Percentiles rank a stretch among this genome's conserved stretches.
Conservation (phyloP, 2,888 invertebrate genomes). For the Pammene fasciana region DNA sequence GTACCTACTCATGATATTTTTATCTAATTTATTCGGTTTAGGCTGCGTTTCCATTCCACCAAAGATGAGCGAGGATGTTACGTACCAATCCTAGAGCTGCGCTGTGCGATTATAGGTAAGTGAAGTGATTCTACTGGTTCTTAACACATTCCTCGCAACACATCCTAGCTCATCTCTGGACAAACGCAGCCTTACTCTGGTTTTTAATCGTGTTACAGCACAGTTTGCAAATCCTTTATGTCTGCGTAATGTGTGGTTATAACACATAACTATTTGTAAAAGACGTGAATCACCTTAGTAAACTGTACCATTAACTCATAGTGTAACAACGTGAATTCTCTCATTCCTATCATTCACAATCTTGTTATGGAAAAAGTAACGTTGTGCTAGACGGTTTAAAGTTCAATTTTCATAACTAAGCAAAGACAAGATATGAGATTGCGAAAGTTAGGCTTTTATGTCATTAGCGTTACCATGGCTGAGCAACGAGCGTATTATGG, state of each 20-base stretch:
- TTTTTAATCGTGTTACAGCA: slow-evolving; percentile 4
- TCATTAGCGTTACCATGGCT: slow-evolving; percentile 29
- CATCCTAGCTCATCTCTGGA: no score
- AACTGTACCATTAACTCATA: slow-evolving; percentile 9
- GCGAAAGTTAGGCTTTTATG: slow-evolving; percentile 17
- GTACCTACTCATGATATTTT: slow-evolving; percentile 12
- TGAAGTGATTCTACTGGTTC: no score
- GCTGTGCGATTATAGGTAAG: no score
- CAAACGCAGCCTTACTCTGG: no score
- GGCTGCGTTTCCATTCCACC: no score
- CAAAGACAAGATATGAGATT: not conserved
- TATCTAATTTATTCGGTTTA: slow-evolving; percentile 20
- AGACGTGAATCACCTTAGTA: slow-evolving; percentile 24
- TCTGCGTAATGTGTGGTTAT: not conserved
- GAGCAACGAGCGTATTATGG: slow-evolving; percentile 20
- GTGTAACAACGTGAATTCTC: not conserved
- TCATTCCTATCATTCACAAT: not conserved
- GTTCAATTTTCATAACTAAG: slow-evolving; percentile 5
- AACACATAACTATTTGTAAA: slow-evolving; percentile 4
- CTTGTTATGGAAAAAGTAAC: not conserved
- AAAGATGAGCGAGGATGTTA: no score
- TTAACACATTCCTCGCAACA: no score
- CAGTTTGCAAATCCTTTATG: slow-evolving; percentile 12
- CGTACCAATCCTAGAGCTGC: no score
- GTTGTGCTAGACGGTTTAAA: not conserved